Evolutionary conservation across 2,888 invertebrate genomes (phyloP), one percentile per base, ranked within the genome.

Genomic region (Dascillus cervinus): DNA sequence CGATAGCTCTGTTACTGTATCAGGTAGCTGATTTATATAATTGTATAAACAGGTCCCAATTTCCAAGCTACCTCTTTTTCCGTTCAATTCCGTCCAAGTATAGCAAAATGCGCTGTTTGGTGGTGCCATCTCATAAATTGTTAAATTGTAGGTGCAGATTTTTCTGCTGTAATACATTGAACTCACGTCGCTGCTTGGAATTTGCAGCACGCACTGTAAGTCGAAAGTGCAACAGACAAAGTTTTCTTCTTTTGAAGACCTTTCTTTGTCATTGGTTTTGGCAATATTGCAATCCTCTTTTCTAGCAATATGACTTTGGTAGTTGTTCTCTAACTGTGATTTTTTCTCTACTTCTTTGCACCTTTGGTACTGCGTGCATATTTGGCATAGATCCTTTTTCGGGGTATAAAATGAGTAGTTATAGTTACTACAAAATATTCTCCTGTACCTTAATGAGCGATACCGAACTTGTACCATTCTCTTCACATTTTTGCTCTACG

Each of bases 61-160:
- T 42, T 55, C 53, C 29, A 29, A 43, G 39, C 52, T 55, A 32
- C 50, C 51, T 34, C 46, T 50, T 26, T 12, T 19, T 1, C 32
- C 26, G 14, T 26, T 19, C n/a, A 26, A 1, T 20, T 32, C 32
- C 6, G 32, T 32, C 26, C 26, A 32, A 19, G 13, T 9, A 8
- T 24, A 32, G 9, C 32, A 32, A 26, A 26, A 20, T 13, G 26
- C 26, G 3, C 13, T 13, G 13, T 25, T 26, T 9, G 26, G 32
- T 9, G 3, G 11, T 12, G 4, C 8, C 2, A n/a, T 6, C 17
- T 32, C 30, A 17, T 30, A 30, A 8, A 30, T 14, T 10, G 32
- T 32, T 1, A 32, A 26, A 11, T 29, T 29, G 8, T 24, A 15
- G 19, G 22, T 34, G 9, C 1, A 6, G n/a, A 28, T 5, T 11